Evolutionary conservation across 2,113 vertebrate genomes (phyloP).

Genomic region (Addax nasomaculatus): DNA sequence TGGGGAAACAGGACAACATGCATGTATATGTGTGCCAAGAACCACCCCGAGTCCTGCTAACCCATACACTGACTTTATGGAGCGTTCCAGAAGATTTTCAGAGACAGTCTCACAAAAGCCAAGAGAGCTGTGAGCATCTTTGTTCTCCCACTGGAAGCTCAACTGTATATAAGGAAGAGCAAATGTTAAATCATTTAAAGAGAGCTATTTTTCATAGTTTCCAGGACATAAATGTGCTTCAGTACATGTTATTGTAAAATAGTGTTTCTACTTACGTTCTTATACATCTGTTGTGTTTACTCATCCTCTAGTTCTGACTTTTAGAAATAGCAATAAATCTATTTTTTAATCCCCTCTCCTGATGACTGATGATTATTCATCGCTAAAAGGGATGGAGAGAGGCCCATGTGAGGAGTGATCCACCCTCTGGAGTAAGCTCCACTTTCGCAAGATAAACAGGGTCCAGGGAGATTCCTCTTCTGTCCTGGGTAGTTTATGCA

Average conservation of each 20-base stretch:
- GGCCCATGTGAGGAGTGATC: constrained; percentile 10
- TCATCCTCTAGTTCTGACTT: constrained; percentile 62
- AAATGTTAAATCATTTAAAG: constrained; percentile 69
- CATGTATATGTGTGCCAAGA: neutral
- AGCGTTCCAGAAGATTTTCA: constrained; percentile 33
- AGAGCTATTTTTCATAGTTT: constrained; percentile 70
- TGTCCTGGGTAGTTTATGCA: constrained; percentile 56
- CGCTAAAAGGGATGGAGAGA: constrained; percentile 49
- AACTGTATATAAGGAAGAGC: constrained; percentile 39
- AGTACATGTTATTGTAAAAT: constrained; percentile 68
- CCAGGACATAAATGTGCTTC: constrained; percentile 67
- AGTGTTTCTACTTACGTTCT: constrained; percentile 66
- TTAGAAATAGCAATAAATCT: constrained; percentile 72
- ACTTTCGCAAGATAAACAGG: constrained; percentile 49
- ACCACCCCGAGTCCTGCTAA: neutral
- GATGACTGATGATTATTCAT: constrained; percentile 70
- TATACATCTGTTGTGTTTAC: constrained; percentile 69
- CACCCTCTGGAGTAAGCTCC: constrained; percentile 24
- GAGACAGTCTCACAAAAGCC: constrained; percentile 6
- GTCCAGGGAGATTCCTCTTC: constrained; percentile 56
- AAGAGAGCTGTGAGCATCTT: constrained; percentile 33
- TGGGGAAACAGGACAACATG: neutral
- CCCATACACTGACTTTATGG: neutral
- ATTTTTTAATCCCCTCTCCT: constrained; percentile 68
- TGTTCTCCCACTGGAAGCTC: constrained; percentile 52